Evolutionary conservation across 2,888 invertebrate species (phyloP).

Genomic region (Sphaeridia pumilis): DNA sequence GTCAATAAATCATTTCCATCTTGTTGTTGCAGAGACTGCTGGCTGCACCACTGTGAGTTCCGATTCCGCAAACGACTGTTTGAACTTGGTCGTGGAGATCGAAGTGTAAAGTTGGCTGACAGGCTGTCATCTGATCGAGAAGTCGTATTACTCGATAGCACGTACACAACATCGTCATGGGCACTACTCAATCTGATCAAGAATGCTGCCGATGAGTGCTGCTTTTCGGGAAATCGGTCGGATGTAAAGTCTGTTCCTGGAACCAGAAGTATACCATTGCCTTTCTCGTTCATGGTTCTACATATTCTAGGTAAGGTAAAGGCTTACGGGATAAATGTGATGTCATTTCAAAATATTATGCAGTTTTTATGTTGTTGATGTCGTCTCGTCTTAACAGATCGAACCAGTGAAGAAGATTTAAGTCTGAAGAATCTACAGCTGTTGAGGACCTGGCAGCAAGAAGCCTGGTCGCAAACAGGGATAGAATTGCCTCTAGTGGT

Average conservation of each 20-base stretch:
- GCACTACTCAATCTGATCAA: constrained; percentile 15
- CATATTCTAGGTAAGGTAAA: constrained; percentile 18
- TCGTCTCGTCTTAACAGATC: background rate
- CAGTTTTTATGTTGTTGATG: background rate
- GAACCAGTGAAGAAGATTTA: background rate
- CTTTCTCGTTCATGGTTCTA: constrained; percentile 16
- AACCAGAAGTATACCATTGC: constrained; percentile 6
- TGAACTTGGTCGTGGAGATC: constrained; percentile 24
- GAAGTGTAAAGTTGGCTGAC: constrained; percentile 11
- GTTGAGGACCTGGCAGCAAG: constrained; percentile 21
- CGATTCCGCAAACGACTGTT: constrained; percentile 27
- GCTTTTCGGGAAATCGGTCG: background rate
- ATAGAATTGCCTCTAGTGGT: constrained; percentile 22
- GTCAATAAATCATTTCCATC: background rate
- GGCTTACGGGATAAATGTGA: background rate
- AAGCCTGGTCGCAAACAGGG: constrained; percentile 11
- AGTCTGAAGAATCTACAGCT: background rate
- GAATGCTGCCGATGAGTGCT: constrained; percentile 3
- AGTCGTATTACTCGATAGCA: constrained; percentile 15
- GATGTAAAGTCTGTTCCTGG: background rate
- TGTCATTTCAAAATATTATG: background rate
- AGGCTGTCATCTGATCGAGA: background rate
- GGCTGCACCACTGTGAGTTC: constrained; percentile 23
- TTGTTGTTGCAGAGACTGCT: constrained; percentile 20
- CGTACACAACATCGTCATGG: constrained; percentile 3